A percentile compares a stretch with the other conserved stretches of the same genome.
Evolutionary conservation across 1,140 invertebrate species (phyloP).

Genomic region (Neoseiulus cucumeris): DNA sequence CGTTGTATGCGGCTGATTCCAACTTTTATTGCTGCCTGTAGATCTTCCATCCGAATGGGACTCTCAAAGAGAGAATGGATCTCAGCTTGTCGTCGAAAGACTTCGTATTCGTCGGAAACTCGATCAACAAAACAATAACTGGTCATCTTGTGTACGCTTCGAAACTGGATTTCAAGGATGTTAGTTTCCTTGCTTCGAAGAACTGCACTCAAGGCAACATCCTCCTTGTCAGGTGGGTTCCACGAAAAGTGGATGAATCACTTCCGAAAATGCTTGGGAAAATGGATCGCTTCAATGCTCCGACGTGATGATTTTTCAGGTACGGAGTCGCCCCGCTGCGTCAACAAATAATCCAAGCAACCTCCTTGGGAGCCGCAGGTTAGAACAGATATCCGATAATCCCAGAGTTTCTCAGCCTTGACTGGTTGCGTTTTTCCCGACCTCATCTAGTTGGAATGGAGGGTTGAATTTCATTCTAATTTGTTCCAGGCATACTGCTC

Average conservation of each 20-base stretch:
- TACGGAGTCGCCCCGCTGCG: neutral
- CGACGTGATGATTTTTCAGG: neutral
- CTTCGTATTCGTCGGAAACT: neutral
- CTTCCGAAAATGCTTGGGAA: neutral
- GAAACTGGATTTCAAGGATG: neutral
- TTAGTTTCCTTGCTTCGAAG: neutral
- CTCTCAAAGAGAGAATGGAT: neutral
- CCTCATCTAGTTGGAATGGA: neutral
- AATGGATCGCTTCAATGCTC: too few relatives aligned
- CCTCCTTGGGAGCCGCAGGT: neutral
- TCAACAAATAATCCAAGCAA: neutral
- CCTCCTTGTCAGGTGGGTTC: neutral
- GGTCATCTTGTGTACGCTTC: neutral
- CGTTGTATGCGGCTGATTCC: too few relatives aligned
- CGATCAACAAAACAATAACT: neutral
- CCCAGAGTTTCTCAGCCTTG: neutral
- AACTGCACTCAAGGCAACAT: neutral
- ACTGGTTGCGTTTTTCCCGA: neutral
- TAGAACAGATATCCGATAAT: neutral
- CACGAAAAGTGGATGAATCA: neutral
- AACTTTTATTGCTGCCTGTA: neutral
- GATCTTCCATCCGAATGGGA: neutral
- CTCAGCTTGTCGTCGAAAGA: neutral
- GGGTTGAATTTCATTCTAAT: neutral
- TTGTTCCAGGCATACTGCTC: neutral